Base-by-base conservation (phyloP, 2,888 invertebrate species). In the Charanyca ferruginea region DNA sequence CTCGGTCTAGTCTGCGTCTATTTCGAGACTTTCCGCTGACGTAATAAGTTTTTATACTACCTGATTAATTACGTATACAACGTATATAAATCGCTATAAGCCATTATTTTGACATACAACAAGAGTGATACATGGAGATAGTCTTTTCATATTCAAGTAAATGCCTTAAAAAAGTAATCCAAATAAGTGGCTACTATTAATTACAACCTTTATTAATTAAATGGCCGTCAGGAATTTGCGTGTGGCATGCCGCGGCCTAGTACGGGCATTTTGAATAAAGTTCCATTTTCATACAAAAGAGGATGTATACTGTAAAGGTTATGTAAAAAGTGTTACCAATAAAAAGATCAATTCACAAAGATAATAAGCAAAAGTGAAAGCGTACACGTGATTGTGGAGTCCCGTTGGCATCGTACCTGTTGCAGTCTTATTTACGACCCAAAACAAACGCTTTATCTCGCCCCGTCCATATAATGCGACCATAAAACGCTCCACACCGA, bases 391-490 rank as follows among this genome's bases (percentile, higher is more conserved):
- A 93, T 91, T 91, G 90, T 89, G 87, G 90, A 92, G 90, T 92
- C 93, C 93, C 92, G 93, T 91, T 93, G 90, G 90, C 93, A 91
- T 86, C 83, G 88, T 95, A 95, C 95, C 95, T 95, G 95, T 95
- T 95, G 95, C 95, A 92, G 93, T 89, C 92, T 94, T 94, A 95
- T 95, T 95, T 95, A 95, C 93, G 95, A 94, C 91, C 95, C 94
- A 94, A 94, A 95, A 95, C 95, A 95, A 94, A 89, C 94, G 94
- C 93, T 94, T 94, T 94, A 95, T 95, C 95, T 95, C 93, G 85
- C 87, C 85, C 88, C 91, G 91, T 90, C 92, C 93, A 94, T 93
- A 94, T 93, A 94, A 93, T 93, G 87, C 93, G 92, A 89, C 92
- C 91, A 93, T 94, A 93, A 93, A 95, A 94, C 91, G 91, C 89